Conservation (phyloP, 2,113 vertebrate species). For the Oostethus manadensis region DNA sequence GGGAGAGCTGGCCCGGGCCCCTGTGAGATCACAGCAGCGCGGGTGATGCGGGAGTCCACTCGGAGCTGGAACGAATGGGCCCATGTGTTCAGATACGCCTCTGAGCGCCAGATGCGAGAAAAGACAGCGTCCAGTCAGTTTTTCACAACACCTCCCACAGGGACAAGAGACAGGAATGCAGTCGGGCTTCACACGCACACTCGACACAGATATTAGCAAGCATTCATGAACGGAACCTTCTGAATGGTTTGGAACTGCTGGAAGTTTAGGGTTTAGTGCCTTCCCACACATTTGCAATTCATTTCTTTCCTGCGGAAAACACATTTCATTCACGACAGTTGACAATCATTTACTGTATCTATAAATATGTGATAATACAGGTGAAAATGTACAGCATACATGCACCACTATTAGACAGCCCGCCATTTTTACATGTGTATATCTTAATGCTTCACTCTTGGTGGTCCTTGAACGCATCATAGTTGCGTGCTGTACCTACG, state of each 20-base stretch:
- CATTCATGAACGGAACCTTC: slow-evolving; percentile 9
- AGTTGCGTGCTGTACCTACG: too few relatives aligned
- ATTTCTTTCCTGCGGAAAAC: too few relatives aligned
- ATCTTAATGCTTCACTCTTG: too few relatives aligned
- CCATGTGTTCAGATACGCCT: slow-evolving; percentile 70
- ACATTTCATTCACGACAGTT: too few relatives aligned
- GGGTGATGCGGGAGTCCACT: slow-evolving; percentile 58
- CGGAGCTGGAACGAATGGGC: slow-evolving; percentile 73
- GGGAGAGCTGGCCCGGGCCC: slow-evolving; percentile 60
- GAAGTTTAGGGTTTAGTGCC: too few relatives aligned
- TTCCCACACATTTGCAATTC: too few relatives aligned
- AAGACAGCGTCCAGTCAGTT: slow-evolving; percentile 44
- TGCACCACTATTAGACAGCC: too few relatives aligned
- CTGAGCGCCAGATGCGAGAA: slow-evolving; percentile 70
- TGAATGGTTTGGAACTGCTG: slow-evolving; percentile 27
- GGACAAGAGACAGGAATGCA: slow-evolving; percentile 30
- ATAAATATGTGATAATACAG: too few relatives aligned
- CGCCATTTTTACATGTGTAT: too few relatives aligned
- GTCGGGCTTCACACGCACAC: slow-evolving; percentile 44
- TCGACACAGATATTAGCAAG: slow-evolving; percentile 20
- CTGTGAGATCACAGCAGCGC: slow-evolving; percentile 65
- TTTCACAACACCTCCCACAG: slow-evolving; percentile 55
- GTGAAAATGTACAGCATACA: too few relatives aligned
- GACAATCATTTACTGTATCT: too few relatives aligned
- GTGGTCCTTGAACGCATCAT: too few relatives aligned